Evolutionary conservation across 1,140 invertebrate species (phyloP).

Genomic region (honey bee (Apis mellifera)): DNA sequence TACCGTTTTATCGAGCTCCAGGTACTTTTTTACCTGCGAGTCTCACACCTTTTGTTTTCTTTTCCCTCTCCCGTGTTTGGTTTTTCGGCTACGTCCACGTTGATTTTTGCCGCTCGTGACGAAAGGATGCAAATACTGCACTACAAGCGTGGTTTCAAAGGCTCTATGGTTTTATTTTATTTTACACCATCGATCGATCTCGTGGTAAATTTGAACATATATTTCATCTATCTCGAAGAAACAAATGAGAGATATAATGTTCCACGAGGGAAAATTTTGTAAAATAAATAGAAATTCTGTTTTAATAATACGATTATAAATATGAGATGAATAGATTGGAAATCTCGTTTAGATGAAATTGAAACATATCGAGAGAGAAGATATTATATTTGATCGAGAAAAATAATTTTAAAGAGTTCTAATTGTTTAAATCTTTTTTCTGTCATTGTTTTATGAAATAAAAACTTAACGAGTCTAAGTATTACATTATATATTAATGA

Average conservation of each 20-base stretch:
- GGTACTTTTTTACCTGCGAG: conserved; percentile 2
- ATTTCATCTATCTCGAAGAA: neutral
- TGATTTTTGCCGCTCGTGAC: conserved; percentile 7
- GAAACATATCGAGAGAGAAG: neutral
- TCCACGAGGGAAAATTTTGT: neutral
- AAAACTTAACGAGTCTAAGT: no score
- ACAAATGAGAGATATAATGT: neutral
- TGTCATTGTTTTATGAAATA: no score
- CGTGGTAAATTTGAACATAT: neutral
- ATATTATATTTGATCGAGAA: neutral
- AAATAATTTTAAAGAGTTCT: neutral
- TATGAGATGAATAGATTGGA: neutral
- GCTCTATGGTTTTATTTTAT: neutral
- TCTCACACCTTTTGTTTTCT: neutral
- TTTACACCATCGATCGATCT: neutral
- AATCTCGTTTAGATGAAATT: neutral
- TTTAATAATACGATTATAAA: neutral
- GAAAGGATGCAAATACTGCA: neutral
- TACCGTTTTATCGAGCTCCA: conserved; percentile 26
- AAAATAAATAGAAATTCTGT: neutral
- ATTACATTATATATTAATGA: no score
- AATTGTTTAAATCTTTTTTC: neutral
- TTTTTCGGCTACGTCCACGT: neutral
- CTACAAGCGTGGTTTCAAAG: neutral
- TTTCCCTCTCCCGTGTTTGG: neutral